Percentiles rank a stretch among this genome's conserved stretches.
Conservation (phyloP, 1,140 invertebrate genomes). For the Eulimnadia texana region DNA sequence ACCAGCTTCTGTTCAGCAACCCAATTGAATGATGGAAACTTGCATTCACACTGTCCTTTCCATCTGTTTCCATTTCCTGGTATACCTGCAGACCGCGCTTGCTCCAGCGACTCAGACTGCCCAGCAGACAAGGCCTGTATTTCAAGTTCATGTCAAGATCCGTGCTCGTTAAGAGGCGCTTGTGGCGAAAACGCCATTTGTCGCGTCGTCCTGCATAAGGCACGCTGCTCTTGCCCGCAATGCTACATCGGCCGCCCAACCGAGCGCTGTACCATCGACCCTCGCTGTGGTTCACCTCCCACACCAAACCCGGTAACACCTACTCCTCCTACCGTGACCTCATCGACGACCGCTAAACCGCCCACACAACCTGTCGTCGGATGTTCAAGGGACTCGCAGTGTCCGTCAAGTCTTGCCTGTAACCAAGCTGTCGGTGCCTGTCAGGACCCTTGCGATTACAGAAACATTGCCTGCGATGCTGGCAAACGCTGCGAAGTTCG, state of each 20-base stretch:
- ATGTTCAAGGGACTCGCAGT: conserved; percentile 52
- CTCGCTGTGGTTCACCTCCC: conserved; percentile 39
- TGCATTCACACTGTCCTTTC: conserved; percentile 26
- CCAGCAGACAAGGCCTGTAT: conserved; percentile 78
- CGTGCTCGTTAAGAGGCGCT: conserved; percentile 67
- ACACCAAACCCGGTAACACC: conserved; percentile 15
- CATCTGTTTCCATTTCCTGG: conserved; percentile 24
- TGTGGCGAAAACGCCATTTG: conserved; percentile 81
- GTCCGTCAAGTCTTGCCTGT: conserved; percentile 58
- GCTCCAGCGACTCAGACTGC: conserved; percentile 77
- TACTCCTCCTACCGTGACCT: conserved; percentile 17
- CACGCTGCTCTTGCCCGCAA: conserved; percentile 69
- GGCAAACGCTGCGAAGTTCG: conserved; percentile 78
- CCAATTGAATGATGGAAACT: neutral
- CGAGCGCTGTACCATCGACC: conserved; percentile 55
- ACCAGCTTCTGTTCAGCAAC: neutral
- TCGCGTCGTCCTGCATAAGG: conserved; percentile 60
- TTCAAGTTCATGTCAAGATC: conserved; percentile 67
- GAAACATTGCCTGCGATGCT: conserved; percentile 40
- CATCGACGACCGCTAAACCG: conserved; percentile 7
- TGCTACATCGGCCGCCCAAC: conserved; percentile 68
- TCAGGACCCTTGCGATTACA: conserved; percentile 52
- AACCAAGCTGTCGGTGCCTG: conserved; percentile 49
- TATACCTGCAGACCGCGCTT: conserved; percentile 58
- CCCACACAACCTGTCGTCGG: conserved; percentile 13